Evolutionary conservation across 2,113 vertebrate species (phyloP), one percentile per base, ranked within the genome.

Genomic region (Oenanthe oenanthe): DNA sequence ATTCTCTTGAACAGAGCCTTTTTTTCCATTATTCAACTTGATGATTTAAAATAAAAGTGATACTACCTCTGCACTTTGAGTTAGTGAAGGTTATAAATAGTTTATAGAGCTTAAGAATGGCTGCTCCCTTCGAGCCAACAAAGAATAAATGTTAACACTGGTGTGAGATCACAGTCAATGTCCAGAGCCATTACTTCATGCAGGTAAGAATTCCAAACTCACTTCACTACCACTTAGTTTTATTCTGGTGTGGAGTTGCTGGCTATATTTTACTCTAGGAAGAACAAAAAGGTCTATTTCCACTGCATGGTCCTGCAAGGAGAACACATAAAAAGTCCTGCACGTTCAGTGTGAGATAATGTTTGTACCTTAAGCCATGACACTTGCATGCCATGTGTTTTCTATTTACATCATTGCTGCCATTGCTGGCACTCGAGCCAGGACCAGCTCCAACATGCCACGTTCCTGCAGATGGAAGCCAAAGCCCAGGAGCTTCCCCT

Each of bases 11-110:
- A 48, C 56, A 72, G 63, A 88, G 68, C 51, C 24, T 78, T 87
- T 85, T 63, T 66, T 57, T 54, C 78, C 75, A 67, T 94, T 92
- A 84, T 74, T 94, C 88, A 73, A 70, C 31, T 74, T 72, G n/a
- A 53, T 61, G 70, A 78, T 87, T 92, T 96, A 91, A 83, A 84
- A 72, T 71, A 20, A 32, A 71, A 88, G 86, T 32, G n/a, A 78
- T 57, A 43, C 48, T 81, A 34, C 40, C 60, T 68, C 83, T 83
- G 67, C 75, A 76, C 47, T 53, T 40, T 36, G 40, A 81, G 36
- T 61, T 57, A 85, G 36, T 47, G 73, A 89, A 42, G 84, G 77
- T 60, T 77, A 58, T 24, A 77, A 91, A 77, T 3, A 17, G 38
- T 92, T 92, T 74, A 70, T n/a, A 63, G 53, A 67, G 36, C 31